Evolutionary conservation across 2,113 vertebrate species (phyloP).

Genomic region (Romanogobio albipinnatus): DNA sequence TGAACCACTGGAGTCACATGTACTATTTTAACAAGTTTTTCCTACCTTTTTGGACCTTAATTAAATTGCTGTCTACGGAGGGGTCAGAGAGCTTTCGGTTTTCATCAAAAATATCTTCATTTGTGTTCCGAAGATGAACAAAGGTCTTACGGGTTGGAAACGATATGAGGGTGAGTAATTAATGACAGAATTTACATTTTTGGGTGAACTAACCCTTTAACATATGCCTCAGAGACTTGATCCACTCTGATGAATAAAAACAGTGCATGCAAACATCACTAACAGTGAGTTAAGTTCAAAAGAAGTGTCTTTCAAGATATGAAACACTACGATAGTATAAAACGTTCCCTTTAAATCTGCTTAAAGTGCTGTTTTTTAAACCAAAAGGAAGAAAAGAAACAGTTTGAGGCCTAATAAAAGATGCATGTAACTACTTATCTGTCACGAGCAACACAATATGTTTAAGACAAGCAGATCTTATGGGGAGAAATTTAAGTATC

Average conservation of each 20-base stretch:
- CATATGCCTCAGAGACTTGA: not conserved
- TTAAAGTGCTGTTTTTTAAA: not conserved
- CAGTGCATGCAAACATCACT: too few species aligned
- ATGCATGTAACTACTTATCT: not conserved
- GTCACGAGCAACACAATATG: not conserved
- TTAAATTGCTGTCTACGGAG: too few species aligned
- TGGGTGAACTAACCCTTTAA: not conserved
- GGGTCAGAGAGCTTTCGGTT: too few species aligned
- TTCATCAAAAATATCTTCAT: too few species aligned
- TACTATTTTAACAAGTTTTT: too few species aligned
- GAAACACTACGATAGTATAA: not conserved
- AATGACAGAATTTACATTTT: too few species aligned
- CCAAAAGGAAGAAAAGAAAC: not conserved
- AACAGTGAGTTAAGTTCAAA: not conserved
- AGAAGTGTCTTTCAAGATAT: not conserved
- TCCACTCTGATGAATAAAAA: too few species aligned
- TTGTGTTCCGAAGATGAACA: too few species aligned
- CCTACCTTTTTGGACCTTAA: too few species aligned
- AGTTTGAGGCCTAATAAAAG: not conserved
- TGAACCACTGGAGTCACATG: too few species aligned
- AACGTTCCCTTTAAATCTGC: not conserved
- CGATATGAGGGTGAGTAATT: too few species aligned
- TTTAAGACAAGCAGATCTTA: not conserved
- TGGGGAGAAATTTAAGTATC: not conserved
- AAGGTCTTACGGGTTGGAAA: too few species aligned